Evolutionary conservation across 2,797 vertebrate genomes (phyloP).

Genomic region (Taeniopygia guttata): DNA sequence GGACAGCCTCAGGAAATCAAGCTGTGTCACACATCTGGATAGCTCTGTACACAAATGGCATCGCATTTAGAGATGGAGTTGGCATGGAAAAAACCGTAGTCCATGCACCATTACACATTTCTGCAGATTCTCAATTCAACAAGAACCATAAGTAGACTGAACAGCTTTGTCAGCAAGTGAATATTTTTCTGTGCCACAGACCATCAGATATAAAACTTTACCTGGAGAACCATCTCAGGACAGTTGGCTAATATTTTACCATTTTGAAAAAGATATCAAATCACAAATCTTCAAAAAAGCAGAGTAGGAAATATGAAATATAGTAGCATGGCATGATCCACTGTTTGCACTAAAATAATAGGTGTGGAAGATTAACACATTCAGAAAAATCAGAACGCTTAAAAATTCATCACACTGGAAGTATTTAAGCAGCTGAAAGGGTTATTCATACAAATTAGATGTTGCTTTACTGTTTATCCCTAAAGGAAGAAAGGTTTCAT

Average conservation of each 20-base stretch:
- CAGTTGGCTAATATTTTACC: neutral
- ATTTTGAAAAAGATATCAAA: neutral
- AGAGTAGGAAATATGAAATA: neutral
- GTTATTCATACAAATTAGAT: slow-evolving; percentile 28
- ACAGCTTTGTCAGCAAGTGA: neutral
- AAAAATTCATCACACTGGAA: neutral
- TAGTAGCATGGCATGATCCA: neutral
- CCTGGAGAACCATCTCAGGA: neutral
- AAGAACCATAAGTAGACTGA: neutral
- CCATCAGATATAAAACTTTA: neutral
- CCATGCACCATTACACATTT: neutral
- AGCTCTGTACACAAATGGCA: neutral
- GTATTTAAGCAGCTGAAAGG: slow-evolving; percentile 31
- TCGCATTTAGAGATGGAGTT: neutral
- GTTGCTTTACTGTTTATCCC: slow-evolving; percentile 15
- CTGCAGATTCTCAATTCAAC: neutral
- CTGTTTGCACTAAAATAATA: slow-evolving; percentile 27
- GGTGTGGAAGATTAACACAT: neutral
- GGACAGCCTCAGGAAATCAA: slow-evolving; percentile 18
- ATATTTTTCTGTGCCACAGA: neutral
- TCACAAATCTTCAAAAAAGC: neutral
- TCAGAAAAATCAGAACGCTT: slow-evolving; percentile 3
- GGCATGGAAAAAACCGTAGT: neutral
- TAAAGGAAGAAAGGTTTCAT: slow-evolving; percentile 51
- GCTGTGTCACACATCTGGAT: slow-evolving; percentile 38